A percentile compares a stretch with the other conserved stretches of the same genome.
These are phyloP conservation scores for Oscheius myriophilus DNA, from an alignment of 2,888 invertebrate genomes.

Conservation along the genomic window DNA sequence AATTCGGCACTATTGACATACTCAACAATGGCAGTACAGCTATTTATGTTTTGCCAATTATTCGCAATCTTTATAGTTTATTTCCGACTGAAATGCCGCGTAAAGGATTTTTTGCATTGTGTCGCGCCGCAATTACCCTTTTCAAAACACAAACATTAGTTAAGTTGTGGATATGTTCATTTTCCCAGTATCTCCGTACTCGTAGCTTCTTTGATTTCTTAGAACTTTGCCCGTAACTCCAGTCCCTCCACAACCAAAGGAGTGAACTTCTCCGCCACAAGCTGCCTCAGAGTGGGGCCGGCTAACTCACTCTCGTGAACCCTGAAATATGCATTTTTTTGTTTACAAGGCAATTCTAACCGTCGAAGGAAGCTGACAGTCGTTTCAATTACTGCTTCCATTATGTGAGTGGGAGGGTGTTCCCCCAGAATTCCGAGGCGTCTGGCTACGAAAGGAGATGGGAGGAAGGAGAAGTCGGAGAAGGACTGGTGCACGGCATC, in stretches of 20 bases:
- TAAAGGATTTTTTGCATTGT: too few species aligned
- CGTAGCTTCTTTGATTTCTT: not conserved
- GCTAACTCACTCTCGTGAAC: constrained; percentile 22
- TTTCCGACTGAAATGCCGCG: too few species aligned
- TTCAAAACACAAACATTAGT: too few species aligned
- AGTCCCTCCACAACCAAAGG: constrained; percentile 5
- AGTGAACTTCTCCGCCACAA: constrained; percentile 7
- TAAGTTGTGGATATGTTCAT: too few species aligned
- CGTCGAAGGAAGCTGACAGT: constrained; percentile 21
- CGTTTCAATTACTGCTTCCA: constrained; percentile 27
- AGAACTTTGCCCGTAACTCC: not conserved
- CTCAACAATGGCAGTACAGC: too few species aligned
- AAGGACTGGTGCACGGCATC: constrained; percentile 72
- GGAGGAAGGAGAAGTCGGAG: constrained; percentile 71
- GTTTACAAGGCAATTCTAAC: not conserved
- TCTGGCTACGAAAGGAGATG: constrained; percentile 22
- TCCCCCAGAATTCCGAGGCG: constrained; percentile 26
- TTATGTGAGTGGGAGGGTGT: constrained; percentile 8
- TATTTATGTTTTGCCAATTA: too few species aligned
- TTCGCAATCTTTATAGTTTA: too few species aligned
- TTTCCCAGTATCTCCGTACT: not conserved
- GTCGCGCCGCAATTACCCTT: too few species aligned
- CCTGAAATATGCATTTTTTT: constrained; percentile 1
- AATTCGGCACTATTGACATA: too few species aligned
- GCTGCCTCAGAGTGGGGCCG: constrained; percentile 6